Conservation (phyloP, 2,113 vertebrate genomes). For the Strix uralensis region DNA sequence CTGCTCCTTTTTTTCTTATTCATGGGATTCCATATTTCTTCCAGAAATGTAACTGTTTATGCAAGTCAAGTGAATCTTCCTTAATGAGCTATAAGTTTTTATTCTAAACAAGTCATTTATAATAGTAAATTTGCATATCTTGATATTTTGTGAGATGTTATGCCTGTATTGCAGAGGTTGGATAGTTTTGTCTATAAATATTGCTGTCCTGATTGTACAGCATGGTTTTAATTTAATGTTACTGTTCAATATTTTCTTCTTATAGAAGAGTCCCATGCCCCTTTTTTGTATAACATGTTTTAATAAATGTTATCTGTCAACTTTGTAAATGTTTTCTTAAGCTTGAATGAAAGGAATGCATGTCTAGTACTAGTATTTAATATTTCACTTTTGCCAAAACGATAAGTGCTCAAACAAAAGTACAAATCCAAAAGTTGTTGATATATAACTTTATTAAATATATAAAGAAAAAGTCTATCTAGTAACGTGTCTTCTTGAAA, state of each 20-base stretch:
- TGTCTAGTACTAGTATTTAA: slow-evolving; percentile 60
- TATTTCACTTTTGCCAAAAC: slow-evolving; percentile 59
- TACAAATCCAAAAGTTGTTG: slow-evolving; percentile 41
- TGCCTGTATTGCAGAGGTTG: slow-evolving; percentile 76
- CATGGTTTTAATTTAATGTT: slow-evolving; percentile 81
- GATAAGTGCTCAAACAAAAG: slow-evolving; percentile 33
- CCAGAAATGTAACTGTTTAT: slow-evolving; percentile 74
- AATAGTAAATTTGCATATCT: slow-evolving; percentile 76
- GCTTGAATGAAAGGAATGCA: slow-evolving; percentile 60
- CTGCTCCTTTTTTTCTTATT: slow-evolving; percentile 66
- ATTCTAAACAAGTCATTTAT: slow-evolving; percentile 73
- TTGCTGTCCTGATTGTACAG: slow-evolving; percentile 80
- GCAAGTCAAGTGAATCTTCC: slow-evolving; percentile 74
- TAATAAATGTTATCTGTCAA: slow-evolving; percentile 84
- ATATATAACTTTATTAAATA: slow-evolving; percentile 63
- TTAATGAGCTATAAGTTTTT: slow-evolving; percentile 65
- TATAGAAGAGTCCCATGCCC: slow-evolving; percentile 81
- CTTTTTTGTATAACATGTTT: slow-evolving; percentile 84
- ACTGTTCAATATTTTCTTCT: slow-evolving; percentile 83
- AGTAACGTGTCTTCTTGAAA: slow-evolving; percentile 47
- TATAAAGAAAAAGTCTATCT: slow-evolving; percentile 6
- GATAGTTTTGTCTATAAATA: slow-evolving; percentile 77
- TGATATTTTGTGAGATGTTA: slow-evolving; percentile 78
- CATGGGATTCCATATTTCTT: slow-evolving; percentile 70
- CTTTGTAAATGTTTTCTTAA: slow-evolving; percentile 74